Base-by-base conservation (phyloP, 2,888 invertebrate species). In the Drosophila parthenogenetica region DNA sequence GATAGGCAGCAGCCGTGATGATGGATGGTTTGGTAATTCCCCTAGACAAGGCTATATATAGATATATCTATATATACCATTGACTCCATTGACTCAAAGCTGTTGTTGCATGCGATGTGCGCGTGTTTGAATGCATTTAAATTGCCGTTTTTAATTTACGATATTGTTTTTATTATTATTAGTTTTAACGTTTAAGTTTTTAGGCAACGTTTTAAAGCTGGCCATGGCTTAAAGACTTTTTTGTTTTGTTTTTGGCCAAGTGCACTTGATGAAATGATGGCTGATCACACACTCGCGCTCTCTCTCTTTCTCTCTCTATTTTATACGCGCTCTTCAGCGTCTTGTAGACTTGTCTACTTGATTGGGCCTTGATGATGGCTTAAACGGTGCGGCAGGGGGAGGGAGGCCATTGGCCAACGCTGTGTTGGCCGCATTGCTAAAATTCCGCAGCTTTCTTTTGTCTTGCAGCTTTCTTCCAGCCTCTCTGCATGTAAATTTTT, bases 381-480 rank as follows among this genome's bases (percentile, higher is more conserved):
- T 29, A 8, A 8, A 8, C 29, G 29, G 25, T 5, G 25, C 3
- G 35, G 35, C 1, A 1, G 11, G 5, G 35, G 35, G 11, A 35
- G 17, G 40, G 48, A 79, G 80, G 76, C 74, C 77, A 74, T 77
- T 76, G 69, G 64, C 65, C 58, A 73, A 51, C 59, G 13, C 13
- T 29, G 29, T 29, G 73, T 66, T 81, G 79, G 84, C 85, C 81
- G 85, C 81, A 82, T 82, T 82, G 82, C 86, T 82, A 65, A 86
- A 80, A 82, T 82, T 86, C 86, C 86, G 66, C 68, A 86, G 86
- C 83, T 82, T 82, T 85, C 86, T 82, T 82, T 85, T 85, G 78
- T 82, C 60, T 69, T 75, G 65, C 60, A 69, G 76, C 76, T 79
- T 79, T 79, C 76, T 74, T 78, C 72, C 48, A 13, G 35, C 35